phyloP scores from a whole-genome alignment of 2,797 vertebrate genomes.

The Hyperoplus immaculatus region DNA sequence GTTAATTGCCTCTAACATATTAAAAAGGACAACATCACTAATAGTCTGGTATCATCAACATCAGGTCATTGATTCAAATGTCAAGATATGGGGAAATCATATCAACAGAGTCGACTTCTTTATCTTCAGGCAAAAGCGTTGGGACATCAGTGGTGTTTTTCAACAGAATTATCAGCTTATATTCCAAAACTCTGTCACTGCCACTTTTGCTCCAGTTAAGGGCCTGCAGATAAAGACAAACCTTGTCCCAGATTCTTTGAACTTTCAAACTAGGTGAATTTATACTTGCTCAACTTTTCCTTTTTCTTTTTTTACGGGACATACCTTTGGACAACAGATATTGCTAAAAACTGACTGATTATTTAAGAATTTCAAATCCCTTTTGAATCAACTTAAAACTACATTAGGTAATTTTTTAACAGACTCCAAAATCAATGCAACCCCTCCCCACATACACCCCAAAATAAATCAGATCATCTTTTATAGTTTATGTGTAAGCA shows the following conservation, averaged over 20 bases:
- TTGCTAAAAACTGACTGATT: neutral
- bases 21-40: neutral
- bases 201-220: constrained; percentile 74
- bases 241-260: constrained; percentile 75
- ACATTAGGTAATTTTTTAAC: neutral
- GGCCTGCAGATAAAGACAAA: constrained; percentile 74
- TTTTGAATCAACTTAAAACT: neutral
- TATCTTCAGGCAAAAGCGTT: constrained; percentile 45
- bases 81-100: constrained; percentile 41
- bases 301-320: neutral
- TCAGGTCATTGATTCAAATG: constrained; percentile 27
- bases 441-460: neutral
- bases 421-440: neutral
- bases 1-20: neutral
- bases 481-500: neutral
- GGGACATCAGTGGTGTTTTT: constrained; percentile 61
- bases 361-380: neutral
- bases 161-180: constrained; percentile 62
- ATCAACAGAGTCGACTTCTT: constrained; percentile 52
- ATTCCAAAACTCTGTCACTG: constrained; percentile 64
- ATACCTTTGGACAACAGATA: neutral
- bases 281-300: constrained; percentile 25
- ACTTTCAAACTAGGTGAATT: constrained; percentile 71
- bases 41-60: constrained; percentile 17
- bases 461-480: constrained; percentile 13